Conservation (phyloP, 1,140 invertebrate species). For the Diploscapter pachys region DNA sequence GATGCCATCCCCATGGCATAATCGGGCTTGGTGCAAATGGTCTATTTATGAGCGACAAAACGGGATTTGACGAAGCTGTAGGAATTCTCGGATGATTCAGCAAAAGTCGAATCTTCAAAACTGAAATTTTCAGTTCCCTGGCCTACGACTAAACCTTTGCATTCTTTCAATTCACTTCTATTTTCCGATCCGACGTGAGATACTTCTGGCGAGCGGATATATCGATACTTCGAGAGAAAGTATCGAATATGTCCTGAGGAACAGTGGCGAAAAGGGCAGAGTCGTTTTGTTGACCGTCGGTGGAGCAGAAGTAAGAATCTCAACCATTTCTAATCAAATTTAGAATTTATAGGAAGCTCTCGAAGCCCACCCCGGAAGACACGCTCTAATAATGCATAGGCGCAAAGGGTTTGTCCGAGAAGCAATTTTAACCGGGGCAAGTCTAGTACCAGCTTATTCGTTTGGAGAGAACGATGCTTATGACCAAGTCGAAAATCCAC, state of each 20-base stretch:
- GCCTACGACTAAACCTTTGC: background rate
- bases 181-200: constrained; percentile 70
- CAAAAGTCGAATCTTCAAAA: too few relatives aligned
- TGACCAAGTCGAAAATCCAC: constrained; percentile 72
- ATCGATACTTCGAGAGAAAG: constrained; percentile 38
- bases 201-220: constrained; percentile 62
- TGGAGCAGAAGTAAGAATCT: background rate
- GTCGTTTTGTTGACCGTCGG: constrained; percentile 17
- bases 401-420: constrained; percentile 61
- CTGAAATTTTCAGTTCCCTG: background rate
- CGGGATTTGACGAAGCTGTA: constrained; percentile 66
- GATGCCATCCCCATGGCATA: constrained; percentile 80
- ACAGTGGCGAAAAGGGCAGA: constrained; percentile 11
- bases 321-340: too few relatives aligned
- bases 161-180: background rate
- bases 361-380: constrained; percentile 59
- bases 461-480: constrained; percentile 89
- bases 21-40: constrained; percentile 36
- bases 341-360: constrained; percentile 55
- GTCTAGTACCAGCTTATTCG: constrained; percentile 69
- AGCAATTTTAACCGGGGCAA: constrained; percentile 58
- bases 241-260: constrained; percentile 19
- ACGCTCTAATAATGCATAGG: constrained; percentile 54
- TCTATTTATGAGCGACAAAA: constrained; percentile 73
- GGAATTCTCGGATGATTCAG: background rate